A percentile compares a stretch with the other conserved stretches of the same genome.
phyloP scores from a whole-genome alignment of 1,140 invertebrate genomes.

The Hesperophylax magnus region DNA sequence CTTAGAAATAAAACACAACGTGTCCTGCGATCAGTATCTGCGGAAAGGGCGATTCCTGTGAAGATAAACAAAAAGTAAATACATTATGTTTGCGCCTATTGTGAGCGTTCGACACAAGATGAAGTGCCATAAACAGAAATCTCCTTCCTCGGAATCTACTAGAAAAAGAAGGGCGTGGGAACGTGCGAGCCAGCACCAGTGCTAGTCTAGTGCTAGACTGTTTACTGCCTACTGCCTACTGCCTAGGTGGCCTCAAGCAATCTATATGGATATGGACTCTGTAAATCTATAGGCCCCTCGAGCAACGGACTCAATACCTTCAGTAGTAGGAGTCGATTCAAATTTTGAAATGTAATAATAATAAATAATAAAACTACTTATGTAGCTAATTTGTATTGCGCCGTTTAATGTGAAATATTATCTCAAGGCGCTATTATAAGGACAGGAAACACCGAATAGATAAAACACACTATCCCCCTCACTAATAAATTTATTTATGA shows the following conservation, averaged over 20 bases:
- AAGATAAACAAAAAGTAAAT: not conserved
- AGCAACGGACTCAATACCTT: not conserved
- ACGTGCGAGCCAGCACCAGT: conserved; percentile 4
- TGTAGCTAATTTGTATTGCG: too few relatives aligned
- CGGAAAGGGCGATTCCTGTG: not conserved
- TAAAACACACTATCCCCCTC: too few relatives aligned
- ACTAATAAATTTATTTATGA: too few relatives aligned
- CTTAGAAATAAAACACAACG: too few relatives aligned
- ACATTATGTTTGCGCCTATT: conserved; percentile 18
- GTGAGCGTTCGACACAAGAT: conserved; percentile 6
- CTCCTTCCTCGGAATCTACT: conserved; percentile 32
- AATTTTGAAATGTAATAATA: too few relatives aligned
- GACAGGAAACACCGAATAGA: too few relatives aligned
- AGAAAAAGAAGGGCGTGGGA: conserved; percentile 36
- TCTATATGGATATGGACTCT: conserved; percentile 27
- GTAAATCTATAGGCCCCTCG: conserved; percentile 4
- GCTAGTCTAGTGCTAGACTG: not conserved
- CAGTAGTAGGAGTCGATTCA: too few relatives aligned
- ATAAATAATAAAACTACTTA: too few relatives aligned
- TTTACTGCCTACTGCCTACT: not conserved
- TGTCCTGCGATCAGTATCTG: not conserved
- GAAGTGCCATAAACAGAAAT: conserved; percentile 34
- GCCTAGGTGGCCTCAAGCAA: conserved; percentile 32
- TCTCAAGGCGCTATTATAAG: too few relatives aligned
- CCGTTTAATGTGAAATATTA: too few relatives aligned